Conservation (phyloP, 2,797 vertebrate genomes). For the Myotis daubentonii region DNA sequence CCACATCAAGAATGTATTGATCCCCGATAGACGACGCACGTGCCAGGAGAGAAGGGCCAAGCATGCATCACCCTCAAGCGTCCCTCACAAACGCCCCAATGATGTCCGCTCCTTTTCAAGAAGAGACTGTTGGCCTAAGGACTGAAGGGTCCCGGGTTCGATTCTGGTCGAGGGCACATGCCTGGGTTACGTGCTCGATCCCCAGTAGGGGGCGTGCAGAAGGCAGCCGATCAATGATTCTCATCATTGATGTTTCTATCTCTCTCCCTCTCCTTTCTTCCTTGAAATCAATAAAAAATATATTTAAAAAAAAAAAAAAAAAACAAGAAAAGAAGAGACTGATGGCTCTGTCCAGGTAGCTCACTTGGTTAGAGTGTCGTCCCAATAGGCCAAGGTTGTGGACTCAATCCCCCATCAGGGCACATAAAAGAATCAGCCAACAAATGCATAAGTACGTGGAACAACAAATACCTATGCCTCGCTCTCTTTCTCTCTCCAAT, state of each 20-base stretch:
- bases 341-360: not conserved
- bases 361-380: not conserved
- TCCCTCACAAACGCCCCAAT: not conserved
- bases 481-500: not conserved
- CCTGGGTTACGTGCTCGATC: too few relatives aligned
- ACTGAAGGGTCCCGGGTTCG: too few relatives aligned
- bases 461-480: not conserved
- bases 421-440: not conserved
- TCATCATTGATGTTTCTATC: too few relatives aligned
- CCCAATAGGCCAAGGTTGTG: fast-evolving
- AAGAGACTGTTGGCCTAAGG: too few relatives aligned
- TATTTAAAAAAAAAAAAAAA: too few relatives aligned
- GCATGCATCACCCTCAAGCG: not conserved
- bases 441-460: not conserved
- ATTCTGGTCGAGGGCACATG: too few relatives aligned
- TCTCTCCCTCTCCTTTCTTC: too few relatives aligned
- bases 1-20: not conserved
- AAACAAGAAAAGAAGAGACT: not conserved
- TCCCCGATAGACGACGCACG: not conserved
- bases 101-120: too few relatives aligned
- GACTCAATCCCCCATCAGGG: not conserved
- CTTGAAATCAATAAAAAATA: too few relatives aligned
- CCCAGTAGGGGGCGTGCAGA: too few relatives aligned
- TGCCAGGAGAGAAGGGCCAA: not conserved
- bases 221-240: too few relatives aligned